phyloP scores from a whole-genome alignment of 1,140 invertebrate species.

The Cherax quadricarinatus region DNA sequence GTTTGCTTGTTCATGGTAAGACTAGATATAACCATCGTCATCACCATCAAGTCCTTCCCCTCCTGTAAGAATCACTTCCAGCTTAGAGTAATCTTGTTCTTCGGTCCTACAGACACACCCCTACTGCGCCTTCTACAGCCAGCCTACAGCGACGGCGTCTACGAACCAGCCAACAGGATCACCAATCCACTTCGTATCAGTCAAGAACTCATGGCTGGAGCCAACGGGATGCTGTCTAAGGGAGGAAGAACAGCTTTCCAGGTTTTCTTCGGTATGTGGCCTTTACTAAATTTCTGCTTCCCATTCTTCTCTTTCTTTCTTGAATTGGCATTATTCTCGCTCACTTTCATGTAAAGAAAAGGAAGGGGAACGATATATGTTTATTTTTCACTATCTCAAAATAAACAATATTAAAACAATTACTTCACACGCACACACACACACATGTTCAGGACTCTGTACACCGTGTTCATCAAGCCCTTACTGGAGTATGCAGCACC shows the following conservation, averaged over 20 bases:
- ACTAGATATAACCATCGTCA: too few species aligned
- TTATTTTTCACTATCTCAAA: too few species aligned
- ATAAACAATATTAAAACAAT: too few species aligned
- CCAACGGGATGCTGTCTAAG: conserved; percentile 77
- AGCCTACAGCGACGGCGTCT: conserved; percentile 83
- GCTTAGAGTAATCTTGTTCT: too few species aligned
- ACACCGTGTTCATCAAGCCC: too few species aligned
- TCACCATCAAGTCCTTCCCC: too few species aligned
- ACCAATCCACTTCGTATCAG: conserved; percentile 80
- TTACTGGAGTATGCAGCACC: too few species aligned
- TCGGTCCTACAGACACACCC: conserved; percentile 77
- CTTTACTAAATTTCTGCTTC: not conserved
- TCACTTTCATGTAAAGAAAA: too few species aligned
- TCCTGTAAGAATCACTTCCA: too few species aligned
- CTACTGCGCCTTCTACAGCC: conserved; percentile 81
- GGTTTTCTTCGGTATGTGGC: conserved; percentile 82
- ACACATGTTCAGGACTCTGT: too few species aligned
- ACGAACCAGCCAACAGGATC: conserved; percentile 77
- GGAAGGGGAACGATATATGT: not conserved
- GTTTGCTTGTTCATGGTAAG: too few species aligned
- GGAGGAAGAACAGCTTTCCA: conserved; percentile 82
- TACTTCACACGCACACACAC: too few species aligned
- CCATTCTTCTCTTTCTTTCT: not conserved
- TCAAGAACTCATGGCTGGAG: conserved; percentile 79
- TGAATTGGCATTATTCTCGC: not conserved